Conservation (phyloP, 2,113 vertebrate species). For the Hydrochoerus hydrochaeris region DNA sequence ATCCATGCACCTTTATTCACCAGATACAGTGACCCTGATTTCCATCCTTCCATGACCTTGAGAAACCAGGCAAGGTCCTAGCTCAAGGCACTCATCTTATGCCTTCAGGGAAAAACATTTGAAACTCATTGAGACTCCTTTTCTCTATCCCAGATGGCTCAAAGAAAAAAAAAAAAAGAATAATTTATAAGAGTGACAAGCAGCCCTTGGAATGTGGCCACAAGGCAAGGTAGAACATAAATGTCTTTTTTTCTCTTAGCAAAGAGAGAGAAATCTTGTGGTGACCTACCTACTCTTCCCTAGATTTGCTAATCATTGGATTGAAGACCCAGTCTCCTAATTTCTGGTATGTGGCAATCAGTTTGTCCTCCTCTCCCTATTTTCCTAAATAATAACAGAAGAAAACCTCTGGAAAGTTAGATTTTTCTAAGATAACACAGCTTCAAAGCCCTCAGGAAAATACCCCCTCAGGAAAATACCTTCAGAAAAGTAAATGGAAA, state of each 20-base stretch:
- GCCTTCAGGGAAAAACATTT: slow-evolving; percentile 30
- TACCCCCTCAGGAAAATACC: neutral
- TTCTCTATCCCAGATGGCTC: slow-evolving; percentile 70
- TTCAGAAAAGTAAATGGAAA: neutral
- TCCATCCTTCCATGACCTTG: neutral
- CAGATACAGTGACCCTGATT: neutral
- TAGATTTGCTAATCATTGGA: slow-evolving; percentile 23
- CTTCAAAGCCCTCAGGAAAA: neutral
- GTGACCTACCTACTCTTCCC: neutral
- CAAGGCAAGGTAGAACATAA: slow-evolving; percentile 46
- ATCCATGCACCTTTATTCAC: rapidly evolving
- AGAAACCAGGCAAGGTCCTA: neutral
- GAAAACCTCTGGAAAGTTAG: neutral
- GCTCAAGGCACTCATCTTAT: neutral
- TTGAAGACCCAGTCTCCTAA: slow-evolving; percentile 10
- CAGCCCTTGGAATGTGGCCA: slow-evolving; percentile 78
- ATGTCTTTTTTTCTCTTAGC: slow-evolving; percentile 56
- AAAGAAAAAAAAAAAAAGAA: slow-evolving; percentile 32
- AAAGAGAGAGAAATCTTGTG: slow-evolving; percentile 31
- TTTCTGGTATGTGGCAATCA: slow-evolving; percentile 40
- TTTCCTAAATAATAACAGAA: neutral
- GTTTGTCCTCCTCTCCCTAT: rapidly evolving
- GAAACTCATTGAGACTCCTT: neutral
- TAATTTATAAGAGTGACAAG: slow-evolving; percentile 78
- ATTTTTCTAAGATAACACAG: slow-evolving; percentile 21